A percentile compares a stretch with the other conserved stretches of the same genome.
Evolutionary conservation across 2,888 invertebrate species (phyloP).

Genomic region (Lasioglossum vierecki): DNA sequence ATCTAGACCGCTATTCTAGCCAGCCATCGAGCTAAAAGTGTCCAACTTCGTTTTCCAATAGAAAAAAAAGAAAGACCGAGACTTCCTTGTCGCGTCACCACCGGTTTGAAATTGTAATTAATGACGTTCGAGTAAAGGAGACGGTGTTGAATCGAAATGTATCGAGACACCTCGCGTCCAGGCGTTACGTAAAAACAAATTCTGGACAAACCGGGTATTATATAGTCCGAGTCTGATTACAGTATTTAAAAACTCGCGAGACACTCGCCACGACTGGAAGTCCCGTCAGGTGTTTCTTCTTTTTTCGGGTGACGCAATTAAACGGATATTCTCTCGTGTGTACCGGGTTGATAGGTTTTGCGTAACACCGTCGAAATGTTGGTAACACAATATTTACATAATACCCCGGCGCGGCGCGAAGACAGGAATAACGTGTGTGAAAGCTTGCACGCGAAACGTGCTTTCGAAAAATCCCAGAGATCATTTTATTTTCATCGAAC

Average conservation of each 20-base stretch:
- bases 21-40: not conserved
- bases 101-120: not conserved
- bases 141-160: slow-evolving; percentile 9
- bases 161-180: slow-evolving; percentile 34
- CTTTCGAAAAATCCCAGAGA: not conserved
- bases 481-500: slow-evolving; percentile 4
- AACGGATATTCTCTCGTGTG: slow-evolving; percentile 40
- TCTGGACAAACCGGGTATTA: slow-evolving; percentile 50
- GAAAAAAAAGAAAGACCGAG: not conserved
- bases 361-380: slow-evolving; percentile 50
- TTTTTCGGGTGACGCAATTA: slow-evolving; percentile 55
- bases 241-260: slow-evolving; percentile 27
- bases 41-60: not conserved
- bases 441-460: not conserved
- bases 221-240: slow-evolving; percentile 39
- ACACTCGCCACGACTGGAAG: slow-evolving; percentile 14
- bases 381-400: slow-evolving; percentile 49
- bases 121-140: not conserved
- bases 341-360: slow-evolving; percentile 37
- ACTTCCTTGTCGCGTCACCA: slow-evolving; percentile 19
- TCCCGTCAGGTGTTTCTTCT: slow-evolving; percentile 34
- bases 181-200: slow-evolving; percentile 45
- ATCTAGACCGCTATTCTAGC: not conserved
- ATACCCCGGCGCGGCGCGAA: slow-evolving; percentile 8
- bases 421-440: slow-evolving; percentile 29